Conservation (phyloP, 2,888 invertebrate genomes). For the Neria commutata region DNA sequence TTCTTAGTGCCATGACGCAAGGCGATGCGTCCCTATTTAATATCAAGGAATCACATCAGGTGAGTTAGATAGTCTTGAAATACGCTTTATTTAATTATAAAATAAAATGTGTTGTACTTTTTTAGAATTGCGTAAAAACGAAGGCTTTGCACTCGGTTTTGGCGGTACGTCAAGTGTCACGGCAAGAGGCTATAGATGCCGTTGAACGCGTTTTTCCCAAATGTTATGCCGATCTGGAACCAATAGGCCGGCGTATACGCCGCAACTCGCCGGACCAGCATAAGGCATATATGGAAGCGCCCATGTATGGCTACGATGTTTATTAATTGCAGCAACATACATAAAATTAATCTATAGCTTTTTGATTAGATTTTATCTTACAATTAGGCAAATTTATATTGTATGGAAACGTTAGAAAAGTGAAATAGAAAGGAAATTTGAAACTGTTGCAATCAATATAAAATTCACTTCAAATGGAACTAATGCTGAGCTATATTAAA, state of each 20-base stretch:
- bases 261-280: constrained; percentile 78
- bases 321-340: constrained; percentile 44
- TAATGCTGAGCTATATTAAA: too few species aligned
- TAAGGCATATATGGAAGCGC: constrained; percentile 77
- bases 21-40: constrained; percentile 73
- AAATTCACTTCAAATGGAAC: too few species aligned
- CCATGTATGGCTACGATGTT: constrained; percentile 78
- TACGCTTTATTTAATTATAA: background rate
- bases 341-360: too few species aligned
- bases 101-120: constrained; percentile 23
- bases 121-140: constrained; percentile 84
- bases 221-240: constrained; percentile 92
- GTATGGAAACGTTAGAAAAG: too few species aligned
- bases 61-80: constrained; percentile 49
- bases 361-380: too few species aligned
- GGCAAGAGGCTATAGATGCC: constrained; percentile 73
- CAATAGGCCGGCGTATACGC: constrained; percentile 79
- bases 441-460: too few species aligned
- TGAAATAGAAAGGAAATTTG: too few species aligned
- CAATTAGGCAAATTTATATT: too few species aligned
- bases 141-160: constrained; percentile 86
- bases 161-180: constrained; percentile 77
- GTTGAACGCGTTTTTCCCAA: constrained; percentile 88
- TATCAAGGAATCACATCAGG: constrained; percentile 79
- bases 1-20: constrained; percentile 77